Base-by-base conservation (phyloP, 1,140 invertebrate species). In the Heliconius nattereri region DNA sequence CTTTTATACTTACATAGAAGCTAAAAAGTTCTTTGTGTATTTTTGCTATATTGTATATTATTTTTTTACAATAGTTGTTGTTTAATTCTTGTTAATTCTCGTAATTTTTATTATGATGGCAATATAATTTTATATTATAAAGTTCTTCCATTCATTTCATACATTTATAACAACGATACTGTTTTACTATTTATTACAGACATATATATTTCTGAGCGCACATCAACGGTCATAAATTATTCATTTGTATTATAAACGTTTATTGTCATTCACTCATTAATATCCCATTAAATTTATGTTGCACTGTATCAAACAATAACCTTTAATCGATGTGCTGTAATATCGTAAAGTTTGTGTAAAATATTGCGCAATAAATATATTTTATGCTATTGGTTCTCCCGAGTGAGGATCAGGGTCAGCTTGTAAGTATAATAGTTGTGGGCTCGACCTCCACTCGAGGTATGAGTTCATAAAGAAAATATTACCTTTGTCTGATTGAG, bases 191-290 rank as follows among this genome's bases (percentile, higher is more conserved):
- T 60, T 60, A 26, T 60, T 60, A 23, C 23, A 23, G 20, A n/a
- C 54, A 11, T 66, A 66, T 29, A 66, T 66, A 66, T 66, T 29
- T 66, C 60, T 66, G 29, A 26, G 19, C 13, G 26, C 11, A 66
- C 26, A 66, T 66, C n/a, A 29, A 66, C n/a, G 13, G 23, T 66
- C 60, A 29, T 66, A 66, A 66, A 66, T 29, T 57, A 57, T 57
- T 57, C 54, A 57, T 57, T 57, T 23, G 54, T 57, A 57, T 66
- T 29, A 66, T 29, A 66, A 66, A 26, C 60, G 13, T 66, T 66
- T 29, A 66, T 66, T 29, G 60, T 66, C 60, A 66, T 66, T 26
- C 23, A 29, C 23, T 66, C 60, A 66, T 66, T 66, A 66, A 66
- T 66, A 66, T 26, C 60, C 13, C 60, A 66, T 66, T 29, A 66